These are phyloP conservation scores for Chamaedrilus cognettii DNA, from an alignment of 2,888 invertebrate genomes.

Conservation along the genomic window DNA sequence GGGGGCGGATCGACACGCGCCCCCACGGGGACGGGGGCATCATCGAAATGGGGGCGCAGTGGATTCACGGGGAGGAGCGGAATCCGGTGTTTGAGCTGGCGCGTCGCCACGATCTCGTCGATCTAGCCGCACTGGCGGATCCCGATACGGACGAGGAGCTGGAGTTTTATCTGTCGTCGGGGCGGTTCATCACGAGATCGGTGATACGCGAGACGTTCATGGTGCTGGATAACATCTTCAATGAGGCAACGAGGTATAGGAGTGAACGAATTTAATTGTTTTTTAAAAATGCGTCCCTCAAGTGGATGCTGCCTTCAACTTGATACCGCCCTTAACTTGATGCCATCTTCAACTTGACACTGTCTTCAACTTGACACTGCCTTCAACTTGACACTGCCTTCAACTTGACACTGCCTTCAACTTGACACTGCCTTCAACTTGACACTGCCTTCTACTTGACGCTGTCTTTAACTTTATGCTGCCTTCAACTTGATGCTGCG, in stretches of 20 bases:
- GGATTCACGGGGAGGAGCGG: slow-evolving; percentile 32
- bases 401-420: too few relatives aligned
- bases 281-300: background rate
- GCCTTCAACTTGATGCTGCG: too few relatives aligned
- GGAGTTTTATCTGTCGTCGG: slow-evolving; percentile 1
- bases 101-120: slow-evolving; percentile 18
- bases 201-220: slow-evolving; percentile 8
- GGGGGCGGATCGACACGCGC: slow-evolving; percentile 29
- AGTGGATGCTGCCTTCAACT: too few relatives aligned
- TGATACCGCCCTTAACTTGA: too few relatives aligned
- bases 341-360: background rate
- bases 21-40: slow-evolving; percentile 20
- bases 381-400: too few relatives aligned
- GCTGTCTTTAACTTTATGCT: too few relatives aligned
- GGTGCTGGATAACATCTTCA: slow-evolving; percentile 13
- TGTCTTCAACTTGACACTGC: too few relatives aligned
- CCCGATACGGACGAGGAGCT: background rate
- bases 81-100: slow-evolving; percentile 34
- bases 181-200: background rate
- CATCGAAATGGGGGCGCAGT: slow-evolving; percentile 37
- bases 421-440: too few relatives aligned
- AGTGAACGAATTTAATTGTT: too few relatives aligned
- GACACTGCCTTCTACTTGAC: too few relatives aligned
- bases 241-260: slow-evolving; percentile 14
- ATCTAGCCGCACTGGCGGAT: background rate